Base-by-base conservation (phyloP, 2,888 invertebrate genomes). In the Lithophane socia region DNA sequence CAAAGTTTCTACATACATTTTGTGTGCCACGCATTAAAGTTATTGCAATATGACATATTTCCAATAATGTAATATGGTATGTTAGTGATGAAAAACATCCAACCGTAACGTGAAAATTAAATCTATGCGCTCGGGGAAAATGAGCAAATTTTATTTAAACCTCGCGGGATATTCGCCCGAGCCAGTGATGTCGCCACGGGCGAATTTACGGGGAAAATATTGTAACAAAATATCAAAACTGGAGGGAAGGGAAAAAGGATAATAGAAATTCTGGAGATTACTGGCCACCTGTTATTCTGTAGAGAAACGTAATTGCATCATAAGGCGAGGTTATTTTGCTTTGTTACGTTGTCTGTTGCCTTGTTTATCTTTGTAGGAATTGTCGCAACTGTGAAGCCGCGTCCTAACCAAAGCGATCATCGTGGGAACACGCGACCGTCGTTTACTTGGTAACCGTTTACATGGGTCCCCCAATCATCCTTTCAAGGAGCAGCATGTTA, bases 81-180 rank as follows among this genome's bases (percentile, higher is more conserved):
- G 79, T 82, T 80, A 79, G 77, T 80, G 79, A 82, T 71, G 83
- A 83, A 87, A 88, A 78, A 60, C 56, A 73, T 73, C 37, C 85
- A 80, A 79, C 67, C 80, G 78, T 80, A 86, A 84, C 79, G 84
- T 75, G 87, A 81, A 89, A 88, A 90, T 88, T 86, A 86, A 87
- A 90, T 90, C 86, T 88, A 85, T 83, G 65, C 75, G 75, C 73
- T 78, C 82, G 67, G 76, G 88, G 84, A 87, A 91, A 90, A 90
- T 88, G 87, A 89, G 79, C 74, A 86, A 89, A 90, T 91, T 90
- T 89, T 86, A 88, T 90, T 81, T 80, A 87, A 91, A 90, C 89
- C 90, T 86, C 86, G 76, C 82, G 87, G 90, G 90, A 90, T 92
- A 90, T 90, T 87, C 87, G 84, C 88, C 86, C 83, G 88, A 77